Percentiles rank a stretch among this genome's conserved stretches.
Evolutionary conservation across 2,888 invertebrate species (phyloP).

Genomic region (Dichetophora obliterata): DNA sequence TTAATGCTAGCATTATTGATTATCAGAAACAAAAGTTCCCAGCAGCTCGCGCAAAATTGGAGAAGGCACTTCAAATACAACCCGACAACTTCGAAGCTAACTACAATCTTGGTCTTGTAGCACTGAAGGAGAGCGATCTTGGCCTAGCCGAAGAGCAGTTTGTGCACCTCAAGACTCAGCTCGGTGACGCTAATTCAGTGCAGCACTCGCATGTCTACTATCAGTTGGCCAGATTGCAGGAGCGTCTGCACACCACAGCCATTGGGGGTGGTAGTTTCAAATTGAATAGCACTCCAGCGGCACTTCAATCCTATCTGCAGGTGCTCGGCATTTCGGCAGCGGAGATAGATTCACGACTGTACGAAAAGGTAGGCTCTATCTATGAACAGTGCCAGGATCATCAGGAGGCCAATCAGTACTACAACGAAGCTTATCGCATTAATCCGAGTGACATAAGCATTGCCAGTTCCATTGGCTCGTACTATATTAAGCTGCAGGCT

Average conservation of each 20-base stretch:
- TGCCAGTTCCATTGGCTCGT: constrained; percentile 90
- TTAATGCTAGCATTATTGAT: constrained; percentile 87
- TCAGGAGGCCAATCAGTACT: constrained; percentile 78
- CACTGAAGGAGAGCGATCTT: constrained; percentile 74
- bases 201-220: constrained; percentile 75
- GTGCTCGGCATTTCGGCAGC: constrained; percentile 86
- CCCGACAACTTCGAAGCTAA: constrained; percentile 87
- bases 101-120: constrained; percentile 79
- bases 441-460: constrained; percentile 73
- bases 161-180: constrained; percentile 74
- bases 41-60: constrained; percentile 79
- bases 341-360: constrained; percentile 86
- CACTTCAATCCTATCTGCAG: constrained; percentile 79
- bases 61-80: constrained; percentile 83
- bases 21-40: constrained; percentile 78
- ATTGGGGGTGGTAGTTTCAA: constrained; percentile 48
- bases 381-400: constrained; percentile 93
- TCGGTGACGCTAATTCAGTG: constrained; percentile 61
- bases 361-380: constrained; percentile 90
- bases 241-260: constrained; percentile 68
- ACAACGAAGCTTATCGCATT: constrained; percentile 67
- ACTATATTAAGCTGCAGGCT: constrained; percentile 89
- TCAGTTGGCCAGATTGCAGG: constrained; percentile 84
- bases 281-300: constrained; percentile 69
- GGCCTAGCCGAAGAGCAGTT: constrained; percentile 85